These are phyloP conservation scores for Melierax canorus DNA, from an alignment of 2,113 vertebrate genomes.

Conservation along the genomic window DNA sequence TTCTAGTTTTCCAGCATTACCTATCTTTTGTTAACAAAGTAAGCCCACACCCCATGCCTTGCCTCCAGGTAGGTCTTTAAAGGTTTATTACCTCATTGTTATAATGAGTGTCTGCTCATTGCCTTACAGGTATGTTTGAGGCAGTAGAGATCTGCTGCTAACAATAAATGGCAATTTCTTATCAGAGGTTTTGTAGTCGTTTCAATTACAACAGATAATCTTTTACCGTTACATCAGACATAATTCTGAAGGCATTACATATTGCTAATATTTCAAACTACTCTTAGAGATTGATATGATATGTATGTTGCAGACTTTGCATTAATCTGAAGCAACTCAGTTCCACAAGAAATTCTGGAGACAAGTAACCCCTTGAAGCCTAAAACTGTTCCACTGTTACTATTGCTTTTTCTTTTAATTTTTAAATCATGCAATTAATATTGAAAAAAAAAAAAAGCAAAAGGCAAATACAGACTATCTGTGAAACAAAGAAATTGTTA, in stretches of 20 bases:
- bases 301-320: neutral
- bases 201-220: neutral
- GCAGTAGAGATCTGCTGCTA: neutral
- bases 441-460: neutral
- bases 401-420: neutral
- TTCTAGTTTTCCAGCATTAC: neutral
- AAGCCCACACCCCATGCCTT: neutral
- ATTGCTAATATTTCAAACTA: neutral
- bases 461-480: slow-evolving; percentile 6
- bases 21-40: neutral
- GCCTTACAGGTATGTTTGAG: neutral
- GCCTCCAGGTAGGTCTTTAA: neutral
- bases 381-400: neutral
- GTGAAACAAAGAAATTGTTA: neutral
- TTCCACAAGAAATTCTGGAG: neutral
- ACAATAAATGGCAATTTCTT: neutral
- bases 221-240: neutral
- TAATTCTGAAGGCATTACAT: neutral
- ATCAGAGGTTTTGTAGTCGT: neutral
- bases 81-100: neutral
- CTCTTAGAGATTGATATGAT: neutral
- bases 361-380: neutral
- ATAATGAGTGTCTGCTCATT: neutral
- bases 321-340: neutral
- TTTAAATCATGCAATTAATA: neutral